Conservation (phyloP, 2,888 invertebrate genomes). For the Masnerella sp. region DNA sequence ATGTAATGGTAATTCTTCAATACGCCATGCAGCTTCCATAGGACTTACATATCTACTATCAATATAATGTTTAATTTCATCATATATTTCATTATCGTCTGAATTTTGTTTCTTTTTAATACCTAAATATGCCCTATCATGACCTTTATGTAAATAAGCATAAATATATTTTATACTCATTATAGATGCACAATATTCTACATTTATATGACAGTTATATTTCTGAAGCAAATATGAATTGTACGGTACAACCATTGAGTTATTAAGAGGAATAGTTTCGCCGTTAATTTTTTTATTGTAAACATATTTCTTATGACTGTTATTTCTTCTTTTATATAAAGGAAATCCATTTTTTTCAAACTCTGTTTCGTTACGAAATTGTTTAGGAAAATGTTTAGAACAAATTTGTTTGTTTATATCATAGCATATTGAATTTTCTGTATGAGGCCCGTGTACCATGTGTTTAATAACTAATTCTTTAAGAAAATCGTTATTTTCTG, state of each 20-base stretch:
- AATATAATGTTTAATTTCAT: slow-evolving; percentile 28
- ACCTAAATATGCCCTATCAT: neutral
- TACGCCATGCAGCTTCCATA: slow-evolving; percentile 57
- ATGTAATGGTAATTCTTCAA: slow-evolving; percentile 49
- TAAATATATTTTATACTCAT: too few relatives aligned
- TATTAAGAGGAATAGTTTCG: neutral
- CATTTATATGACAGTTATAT: slow-evolving; percentile 52
- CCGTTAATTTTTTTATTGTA: slow-evolving; percentile 10
- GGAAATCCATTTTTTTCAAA: slow-evolving; percentile 20
- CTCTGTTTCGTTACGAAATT: slow-evolving; percentile 3
- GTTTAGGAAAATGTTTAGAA: slow-evolving; percentile 4
- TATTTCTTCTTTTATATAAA: slow-evolving; percentile 1
- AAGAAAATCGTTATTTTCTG: neutral
- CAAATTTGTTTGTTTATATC: slow-evolving; percentile 2
- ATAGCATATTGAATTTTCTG: neutral
- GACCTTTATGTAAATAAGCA: too few relatives aligned
- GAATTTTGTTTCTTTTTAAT: slow-evolving; percentile 3
- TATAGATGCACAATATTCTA: slow-evolving; percentile 56
- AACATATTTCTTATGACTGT: neutral
- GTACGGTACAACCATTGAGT: slow-evolving; percentile 8
- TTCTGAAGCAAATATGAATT: slow-evolving; percentile 36
- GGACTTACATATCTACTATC: slow-evolving; percentile 53
- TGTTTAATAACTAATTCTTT: slow-evolving; percentile 13
- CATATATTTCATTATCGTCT: neutral
- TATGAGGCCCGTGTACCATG: slow-evolving; percentile 5